Evolutionary conservation across 1,140 invertebrate species (phyloP).

Genomic region (Dysdera silvatica): DNA sequence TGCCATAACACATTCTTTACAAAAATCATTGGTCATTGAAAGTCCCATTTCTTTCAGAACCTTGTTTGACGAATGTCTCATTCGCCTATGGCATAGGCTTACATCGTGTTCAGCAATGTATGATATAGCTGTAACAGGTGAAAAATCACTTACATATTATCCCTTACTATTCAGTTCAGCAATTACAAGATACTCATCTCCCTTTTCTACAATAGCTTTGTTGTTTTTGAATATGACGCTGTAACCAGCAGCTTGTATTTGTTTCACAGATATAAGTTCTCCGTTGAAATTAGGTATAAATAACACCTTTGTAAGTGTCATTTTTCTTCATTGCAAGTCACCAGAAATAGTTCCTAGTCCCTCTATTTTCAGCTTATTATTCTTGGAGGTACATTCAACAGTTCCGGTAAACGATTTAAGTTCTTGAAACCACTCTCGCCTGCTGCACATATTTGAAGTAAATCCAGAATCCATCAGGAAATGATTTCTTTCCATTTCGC

Average conservation of each 20-base stretch:
- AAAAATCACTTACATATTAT: not conserved
- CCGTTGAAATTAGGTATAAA: too few species aligned
- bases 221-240: not conserved
- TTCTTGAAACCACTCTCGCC: not conserved
- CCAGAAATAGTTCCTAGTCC: not conserved
- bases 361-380: not conserved
- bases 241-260: not conserved
- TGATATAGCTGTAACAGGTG: not conserved
- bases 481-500: not conserved
- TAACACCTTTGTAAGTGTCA: not conserved
- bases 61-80: not conserved
- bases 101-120: too few species aligned
- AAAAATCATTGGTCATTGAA: not conserved
- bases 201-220: not conserved
- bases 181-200: not conserved
- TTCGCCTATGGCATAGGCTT: not conserved
- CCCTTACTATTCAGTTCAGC: not conserved
- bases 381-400: not conserved
- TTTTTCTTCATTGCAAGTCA: not conserved
- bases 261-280: not conserved
- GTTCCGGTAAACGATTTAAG: not conserved
- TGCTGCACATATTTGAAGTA: not conserved
- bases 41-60: not conserved
- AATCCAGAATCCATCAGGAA: not conserved
- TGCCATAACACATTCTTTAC: slow-evolving; percentile 2